These are phyloP conservation scores for Tragelaphus imberbis DNA, from an alignment of 2,113 vertebrate genomes.

Conservation along the genomic window DNA sequence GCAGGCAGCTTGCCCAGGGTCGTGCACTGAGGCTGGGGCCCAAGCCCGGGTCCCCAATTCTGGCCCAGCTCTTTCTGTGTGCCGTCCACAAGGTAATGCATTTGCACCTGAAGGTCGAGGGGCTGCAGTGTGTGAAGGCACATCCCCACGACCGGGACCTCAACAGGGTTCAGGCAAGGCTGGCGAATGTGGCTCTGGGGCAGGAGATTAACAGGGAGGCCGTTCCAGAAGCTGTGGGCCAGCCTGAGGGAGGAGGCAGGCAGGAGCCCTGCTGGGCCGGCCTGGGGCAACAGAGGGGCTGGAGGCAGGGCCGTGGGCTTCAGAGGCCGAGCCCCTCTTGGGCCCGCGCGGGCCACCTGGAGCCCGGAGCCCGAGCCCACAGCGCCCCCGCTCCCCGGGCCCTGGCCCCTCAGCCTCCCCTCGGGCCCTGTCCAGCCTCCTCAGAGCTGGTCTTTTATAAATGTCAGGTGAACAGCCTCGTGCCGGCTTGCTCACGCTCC, in stretches of 20 bases:
- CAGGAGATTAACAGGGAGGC: not conserved
- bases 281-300: not conserved
- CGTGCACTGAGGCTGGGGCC: not conserved
- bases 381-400: not conserved
- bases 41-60: too few species aligned
- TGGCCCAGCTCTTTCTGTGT: not conserved
- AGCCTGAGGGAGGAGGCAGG: not conserved
- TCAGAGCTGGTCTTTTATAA: not conserved
- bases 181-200: not conserved
- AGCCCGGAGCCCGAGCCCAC: not conserved
- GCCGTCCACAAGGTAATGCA: accelerated
- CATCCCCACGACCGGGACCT: accelerated
- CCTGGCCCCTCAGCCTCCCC: not conserved
- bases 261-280: not conserved
- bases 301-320: not conserved
- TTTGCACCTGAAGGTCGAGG: too few species aligned
- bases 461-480: accelerated
- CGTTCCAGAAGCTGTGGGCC: not conserved
- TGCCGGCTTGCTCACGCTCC: accelerated
- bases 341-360: accelerated
- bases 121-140: too few species aligned
- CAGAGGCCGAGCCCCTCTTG: not conserved
- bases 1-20: not conserved
- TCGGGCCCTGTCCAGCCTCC: accelerated
- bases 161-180: not conserved